Base-by-base conservation (phyloP, 2,797 vertebrate genomes). In the Geotrypetes seraphini region DNA sequence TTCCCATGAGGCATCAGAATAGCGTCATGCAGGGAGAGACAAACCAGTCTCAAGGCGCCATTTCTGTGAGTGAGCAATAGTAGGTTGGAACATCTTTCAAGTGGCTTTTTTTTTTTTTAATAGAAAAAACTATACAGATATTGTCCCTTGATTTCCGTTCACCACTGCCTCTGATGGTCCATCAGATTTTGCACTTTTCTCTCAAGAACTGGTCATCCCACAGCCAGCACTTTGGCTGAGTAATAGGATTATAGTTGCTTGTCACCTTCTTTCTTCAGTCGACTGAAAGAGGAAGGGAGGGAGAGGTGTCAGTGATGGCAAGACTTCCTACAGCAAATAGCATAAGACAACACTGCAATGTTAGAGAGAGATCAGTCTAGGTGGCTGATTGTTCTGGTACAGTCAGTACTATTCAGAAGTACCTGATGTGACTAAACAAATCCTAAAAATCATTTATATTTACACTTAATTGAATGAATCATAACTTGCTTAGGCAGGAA, bases 261-360 rank as follows among this genome's bases (percentile, higher is more conserved):
- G 83, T 98, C 96, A 19, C 90, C 92, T 79, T 99, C 96, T 75
- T 99, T 99, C 88, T 99, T 99, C 88, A 99, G 90, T 39, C 96
- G 95, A 57, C 96, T 99, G 69, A 27, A 85, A 84, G 20, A 49
- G 47, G 66, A 73, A 38, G 50, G 65, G n/a, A n/a, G n/a, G n/a
- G n/a, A n/a, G n/a, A n/a, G n/a, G n/a, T n/a, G n/a, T n/a, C n/a
- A n/a, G n/a, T n/a, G n/a, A n/a, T n/a, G n/a, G n/a, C n/a, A n/a
- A n/a, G n/a, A n/a, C n/a, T n/a, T n/a, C n/a, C n/a, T n/a, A n/a
- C n/a, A n/a, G n/a, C n/a, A n/a, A n/a, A n/a, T n/a, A n/a, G n/a
- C n/a, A n/a, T n/a, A n/a, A n/a, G n/a, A n/a, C n/a, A n/a, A n/a
- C n/a, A n/a, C n/a, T n/a, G n/a, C n/a, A n/a, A n/a, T n/a, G n/a